Base-by-base conservation (phyloP, 2,113 vertebrate species). In the Caracal caracal region DNA sequence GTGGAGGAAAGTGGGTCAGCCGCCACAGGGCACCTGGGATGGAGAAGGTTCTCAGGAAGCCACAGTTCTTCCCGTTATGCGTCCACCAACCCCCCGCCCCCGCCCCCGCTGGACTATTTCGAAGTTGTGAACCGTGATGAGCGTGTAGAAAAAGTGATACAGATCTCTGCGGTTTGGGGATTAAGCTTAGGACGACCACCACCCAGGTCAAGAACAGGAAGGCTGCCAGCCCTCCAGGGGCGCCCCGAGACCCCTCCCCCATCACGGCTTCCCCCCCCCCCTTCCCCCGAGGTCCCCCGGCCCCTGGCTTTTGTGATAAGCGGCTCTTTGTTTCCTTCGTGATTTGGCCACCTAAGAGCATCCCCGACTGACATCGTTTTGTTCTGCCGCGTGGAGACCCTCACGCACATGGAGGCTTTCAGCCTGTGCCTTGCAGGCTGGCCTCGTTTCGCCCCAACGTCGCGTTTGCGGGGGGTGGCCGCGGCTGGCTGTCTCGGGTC, bases 181-280 rank as follows among this genome's bases (percentile, higher is more conserved):
- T 33, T 11, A 40, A 24, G 43, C 10, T 78, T 3, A 68, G 47
- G 43, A 26, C 9, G 33, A 33, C 79, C 43, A 1, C 30, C 40
- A 4, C 37, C 13, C 30, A 8, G 33, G 28, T 24, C 10, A n/a
- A 33, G 51, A 19, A 28, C 17, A 6, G 10, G 37, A 13, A 8
- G 0, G 0, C 53, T 5, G 33, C 83, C 63, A 8, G 24, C 26
- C 37, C 43, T 33, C 30, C 7, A 5, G 15, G 30, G 1, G 13
- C 10, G 10, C 63, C 85, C 53, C 9, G 0, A 43, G 56, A 28
- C 70, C 53, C 53, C 10, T 13, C 59, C 70, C 88, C 53, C 6
- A 0, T 11, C 71, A 2, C n/a, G 37, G 63, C 49, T 16, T 43
- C 22, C 6, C 0, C 61, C 28, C 6, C 0, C 33, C n/a, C 0